Base-by-base conservation (phyloP, 2,113 vertebrate genomes). In the Channa argus region DNA sequence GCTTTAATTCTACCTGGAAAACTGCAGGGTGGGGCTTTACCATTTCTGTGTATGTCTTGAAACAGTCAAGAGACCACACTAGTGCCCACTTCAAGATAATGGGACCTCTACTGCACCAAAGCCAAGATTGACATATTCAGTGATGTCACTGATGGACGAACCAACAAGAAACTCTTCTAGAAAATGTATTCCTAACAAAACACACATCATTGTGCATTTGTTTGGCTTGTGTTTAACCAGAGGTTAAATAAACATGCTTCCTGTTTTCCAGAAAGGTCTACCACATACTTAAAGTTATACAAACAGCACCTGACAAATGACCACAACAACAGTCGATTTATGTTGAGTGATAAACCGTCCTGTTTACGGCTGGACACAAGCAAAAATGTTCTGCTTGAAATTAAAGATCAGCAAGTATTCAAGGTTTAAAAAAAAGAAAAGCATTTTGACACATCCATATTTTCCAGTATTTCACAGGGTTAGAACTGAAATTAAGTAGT, bases 151-250 rank as follows among this genome's bases (percentile, higher is more conserved):
- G 24, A 14, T 11, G 13, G 14, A 36, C 38, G 34, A 63, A 52
- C 8, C 2, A 8, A 24, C 41, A 38, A 8, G 15, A 44, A 59
- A 10, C 2, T 13, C 24, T 24, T 24, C 24, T 24, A 24, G 24
- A 24, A 24, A 24, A 24, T 24, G 24, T 1, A 3, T 7, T 3
- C 24, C n/a, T 11, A 45, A 10, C 39, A 33, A 54, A 61, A 37
- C 38, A 44, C 24, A 66, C 7, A 13, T 61, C 15, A 15, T 8
- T 24, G 12, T 8, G 12, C 58, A 44, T 77, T 68, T 50, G 8
- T 63, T 24, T 74, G 76, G 71, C 24, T 24, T 24, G 24, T 24
- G 24, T 58, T 68, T 68, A 68, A 74, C 52, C 45, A 15, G 49
- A 24, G 14, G 12, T 6, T 59, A 46, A 43, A 11, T 24, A 2